Evolutionary conservation across 2,113 vertebrate species (phyloP), one percentile per base, ranked within the genome.

Genomic region (Prietella phreatophila): DNA sequence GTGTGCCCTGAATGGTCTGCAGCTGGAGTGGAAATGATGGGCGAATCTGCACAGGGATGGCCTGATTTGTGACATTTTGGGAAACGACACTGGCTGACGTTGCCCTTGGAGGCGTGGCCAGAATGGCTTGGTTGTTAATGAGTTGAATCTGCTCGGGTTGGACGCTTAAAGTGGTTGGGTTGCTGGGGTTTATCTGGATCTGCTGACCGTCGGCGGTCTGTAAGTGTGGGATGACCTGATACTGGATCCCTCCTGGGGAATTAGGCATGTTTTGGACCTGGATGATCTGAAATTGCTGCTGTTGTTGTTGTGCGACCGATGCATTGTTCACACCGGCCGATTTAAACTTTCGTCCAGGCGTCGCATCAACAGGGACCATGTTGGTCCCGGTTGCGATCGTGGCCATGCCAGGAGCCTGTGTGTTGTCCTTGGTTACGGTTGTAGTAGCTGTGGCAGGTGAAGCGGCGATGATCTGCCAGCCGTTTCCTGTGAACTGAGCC

Each of bases 191-290:
- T 91, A 99, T 95, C 85, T 99, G 98, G 93, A 99, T 96, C 91
- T 98, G 98, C 94, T 99, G 98, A 89, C 98, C 96, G 92, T 99
- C 98, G 2, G 97, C 95, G 14, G 98, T 96, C 93, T 99, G 98
- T 92, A 99, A 94, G 90, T 99, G 98, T n/a, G 98, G 98, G 91
- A 99, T 98, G 89, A 99, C 97, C 95, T 99, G 98, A 91, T 99
- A 99, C 92, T 99, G 98, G 60, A 99, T 96, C 56, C 95, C 97
- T 33, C 97, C 97, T 0, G 97, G 92, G 0, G 97, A 95, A 92
- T 95, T 99, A 89, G 97, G 97, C 79, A 99, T 95, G 84, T 96
- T 96, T 89, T 96, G 96, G 69, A 96, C 95, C 95, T 99, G 98
- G 92, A 99, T 97, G 88, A 99, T 98, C 91, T 99, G 98, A 93